phyloP scores from a whole-genome alignment of 2,113 vertebrate species.

The Corapipo altera region DNA sequence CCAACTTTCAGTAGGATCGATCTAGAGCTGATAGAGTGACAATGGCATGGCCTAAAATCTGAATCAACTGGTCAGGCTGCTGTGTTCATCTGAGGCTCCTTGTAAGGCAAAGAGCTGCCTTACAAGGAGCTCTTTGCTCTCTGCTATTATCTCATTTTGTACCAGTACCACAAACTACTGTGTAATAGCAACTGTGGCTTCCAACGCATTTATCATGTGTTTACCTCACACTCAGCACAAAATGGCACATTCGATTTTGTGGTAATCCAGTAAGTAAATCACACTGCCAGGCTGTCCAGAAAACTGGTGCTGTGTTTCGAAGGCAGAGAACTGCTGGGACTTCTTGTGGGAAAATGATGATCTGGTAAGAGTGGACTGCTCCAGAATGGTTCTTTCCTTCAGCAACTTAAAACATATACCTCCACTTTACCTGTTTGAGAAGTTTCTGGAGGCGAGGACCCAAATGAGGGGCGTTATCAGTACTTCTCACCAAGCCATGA shows the following conservation, averaged over 20 bases:
- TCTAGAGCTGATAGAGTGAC: neutral
- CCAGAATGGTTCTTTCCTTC: neutral
- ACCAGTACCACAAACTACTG: neutral
- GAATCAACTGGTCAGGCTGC: neutral
- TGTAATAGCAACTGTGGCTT: constrained; percentile 5
- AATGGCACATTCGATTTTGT: neutral
- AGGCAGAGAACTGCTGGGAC: neutral
- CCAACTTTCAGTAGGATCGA: neutral
- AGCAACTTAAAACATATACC: neutral
- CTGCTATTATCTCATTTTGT: constrained; percentile 44
- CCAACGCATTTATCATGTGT: neutral
- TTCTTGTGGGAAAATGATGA: neutral
- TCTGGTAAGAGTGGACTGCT: neutral
- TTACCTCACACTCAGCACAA: constrained; percentile 52
- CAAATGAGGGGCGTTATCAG: neutral
- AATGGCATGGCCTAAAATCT: neutral
- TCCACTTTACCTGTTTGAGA: neutral
- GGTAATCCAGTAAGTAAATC: neutral
- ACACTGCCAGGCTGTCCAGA: neutral
- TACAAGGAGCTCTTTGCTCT: neutral
- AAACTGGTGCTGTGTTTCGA: rapidly evolving
- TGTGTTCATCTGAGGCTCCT: neutral
- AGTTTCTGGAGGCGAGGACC: neutral
- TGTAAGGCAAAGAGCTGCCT: neutral
- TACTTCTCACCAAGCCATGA: neutral